Conservation (phyloP, 2,113 vertebrate species). For the Paraplagusia blochii region DNA sequence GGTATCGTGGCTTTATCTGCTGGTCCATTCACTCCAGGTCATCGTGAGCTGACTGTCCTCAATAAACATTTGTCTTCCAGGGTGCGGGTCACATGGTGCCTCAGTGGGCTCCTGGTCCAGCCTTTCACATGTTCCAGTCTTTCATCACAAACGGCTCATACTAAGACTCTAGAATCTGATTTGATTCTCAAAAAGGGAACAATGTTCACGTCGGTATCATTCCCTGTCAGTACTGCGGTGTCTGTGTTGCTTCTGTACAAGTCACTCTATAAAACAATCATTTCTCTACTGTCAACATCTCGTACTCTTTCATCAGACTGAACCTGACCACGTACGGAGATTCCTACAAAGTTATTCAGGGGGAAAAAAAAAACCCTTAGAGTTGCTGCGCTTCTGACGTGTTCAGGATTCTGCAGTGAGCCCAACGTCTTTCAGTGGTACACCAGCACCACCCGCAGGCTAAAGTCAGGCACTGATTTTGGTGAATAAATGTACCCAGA, state of each 20-base stretch:
- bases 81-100: conserved; percentile 83
- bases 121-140: conserved; percentile 75
- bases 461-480: too few relatives aligned
- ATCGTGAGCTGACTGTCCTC: conserved; percentile 7
- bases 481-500: too few relatives aligned
- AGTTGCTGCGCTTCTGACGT: too few relatives aligned
- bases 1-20: conserved; percentile 41
- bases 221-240: background rate
- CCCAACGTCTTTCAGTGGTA: too few relatives aligned
- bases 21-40: background rate
- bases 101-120: conserved; percentile 78
- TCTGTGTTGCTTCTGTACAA: background rate
- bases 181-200: conserved; percentile 25
- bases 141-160: conserved; percentile 68
- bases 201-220: background rate
- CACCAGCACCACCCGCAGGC: too few relatives aligned
- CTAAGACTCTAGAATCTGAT: conserved; percentile 35
- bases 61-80: conserved; percentile 52
- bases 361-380: too few relatives aligned
- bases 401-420: too few relatives aligned
- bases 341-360: too few relatives aligned
- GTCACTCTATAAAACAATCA: too few relatives aligned
- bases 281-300: too few relatives aligned
- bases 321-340: too few relatives aligned
- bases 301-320: too few relatives aligned